Conservation (phyloP, 2,113 vertebrate species). For the Oreamnos americanus region DNA sequence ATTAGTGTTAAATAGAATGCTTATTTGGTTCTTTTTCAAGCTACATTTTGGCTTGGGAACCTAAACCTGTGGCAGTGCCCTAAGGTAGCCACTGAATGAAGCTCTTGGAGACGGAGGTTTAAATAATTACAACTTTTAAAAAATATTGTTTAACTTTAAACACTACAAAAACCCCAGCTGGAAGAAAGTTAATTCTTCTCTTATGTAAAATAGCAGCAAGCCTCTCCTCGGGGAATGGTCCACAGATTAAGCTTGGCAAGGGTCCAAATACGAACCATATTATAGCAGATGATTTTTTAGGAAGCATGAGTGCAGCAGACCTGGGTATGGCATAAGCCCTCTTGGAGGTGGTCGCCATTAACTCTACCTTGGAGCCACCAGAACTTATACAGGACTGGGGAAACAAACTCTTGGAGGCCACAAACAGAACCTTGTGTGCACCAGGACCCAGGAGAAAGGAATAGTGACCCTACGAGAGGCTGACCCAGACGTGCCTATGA, state of each 20-base stretch:
- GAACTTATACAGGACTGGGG: not conserved
- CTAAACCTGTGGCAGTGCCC: not conserved
- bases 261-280: not conserved
- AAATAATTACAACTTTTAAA: not conserved
- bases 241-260: not conserved
- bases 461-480: not conserved
- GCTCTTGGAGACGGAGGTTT: not conserved
- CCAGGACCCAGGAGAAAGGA: not conserved
- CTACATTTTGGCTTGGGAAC: not conserved
- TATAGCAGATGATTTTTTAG: not conserved
- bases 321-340: not conserved
- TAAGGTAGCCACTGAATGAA: not conserved
- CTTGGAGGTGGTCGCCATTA: not conserved
- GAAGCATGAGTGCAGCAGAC: not conserved
- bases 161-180: not conserved
- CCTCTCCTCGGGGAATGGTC: not conserved
- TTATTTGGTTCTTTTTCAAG: not conserved
- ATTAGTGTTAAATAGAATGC: not conserved
- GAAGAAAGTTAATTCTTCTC: not conserved
- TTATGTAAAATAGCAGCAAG: not conserved
- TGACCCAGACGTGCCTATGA: not conserved
- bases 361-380: not conserved
- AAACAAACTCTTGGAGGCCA: not conserved
- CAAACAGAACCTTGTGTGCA: not conserved
- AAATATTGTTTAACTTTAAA: not conserved